phyloP scores from a whole-genome alignment of 1,140 invertebrate genomes.

The Bombus waltoni region DNA sequence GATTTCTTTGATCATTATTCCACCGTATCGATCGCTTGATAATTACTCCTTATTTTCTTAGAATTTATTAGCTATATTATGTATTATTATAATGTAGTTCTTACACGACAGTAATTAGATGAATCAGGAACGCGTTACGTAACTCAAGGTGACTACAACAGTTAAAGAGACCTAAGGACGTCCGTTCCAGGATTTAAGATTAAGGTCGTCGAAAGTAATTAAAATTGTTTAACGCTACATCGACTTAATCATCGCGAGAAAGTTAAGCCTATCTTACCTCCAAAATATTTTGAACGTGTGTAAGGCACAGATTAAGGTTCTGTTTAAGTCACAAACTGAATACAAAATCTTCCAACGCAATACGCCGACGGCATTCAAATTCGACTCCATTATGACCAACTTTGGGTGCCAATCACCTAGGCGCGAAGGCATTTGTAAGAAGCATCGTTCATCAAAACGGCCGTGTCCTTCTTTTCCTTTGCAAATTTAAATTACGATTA shows the following conservation, averaged over 20 bases:
- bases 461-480: neutral
- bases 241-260: neutral
- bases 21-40: too few species aligned
- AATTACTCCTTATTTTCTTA: too few species aligned
- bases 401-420: conserved; percentile 21
- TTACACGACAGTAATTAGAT: neutral
- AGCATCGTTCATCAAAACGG: neutral
- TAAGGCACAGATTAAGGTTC: conserved; percentile 21
- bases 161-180: too few species aligned
- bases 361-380: conserved; percentile 34
- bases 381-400: conserved; percentile 28
- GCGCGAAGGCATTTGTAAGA: neutral
- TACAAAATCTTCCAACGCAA: conserved; percentile 2
- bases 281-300: conserved; percentile 15
- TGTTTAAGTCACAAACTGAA: conserved; percentile 12
- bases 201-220: neutral
- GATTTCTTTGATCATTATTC: too few species aligned
- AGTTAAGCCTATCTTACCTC: neutral
- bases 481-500: neutral
- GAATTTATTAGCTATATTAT: too few species aligned
- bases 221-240: neutral
- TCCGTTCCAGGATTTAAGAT: neutral
- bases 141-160: neutral
- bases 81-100: neutral
- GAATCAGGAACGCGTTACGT: neutral